A percentile compares a stretch with the other conserved stretches of the same genome.
These are phyloP conservation scores for Hirtodrosophila histrioides DNA, from an alignment of 2,888 invertebrate species.

Conservation along the genomic window DNA sequence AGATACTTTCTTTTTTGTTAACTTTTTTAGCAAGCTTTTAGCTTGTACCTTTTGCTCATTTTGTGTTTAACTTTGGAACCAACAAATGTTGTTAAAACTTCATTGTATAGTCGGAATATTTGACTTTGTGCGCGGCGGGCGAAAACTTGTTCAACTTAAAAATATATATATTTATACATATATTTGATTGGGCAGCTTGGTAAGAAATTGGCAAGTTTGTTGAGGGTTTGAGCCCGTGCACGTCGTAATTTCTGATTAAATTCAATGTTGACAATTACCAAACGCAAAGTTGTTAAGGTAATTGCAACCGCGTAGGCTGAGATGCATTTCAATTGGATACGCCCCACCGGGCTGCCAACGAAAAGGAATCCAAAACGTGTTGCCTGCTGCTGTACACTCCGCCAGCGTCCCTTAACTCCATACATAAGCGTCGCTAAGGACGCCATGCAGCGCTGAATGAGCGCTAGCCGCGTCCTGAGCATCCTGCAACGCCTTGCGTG, in stretches of 20 bases:
- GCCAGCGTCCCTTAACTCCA: no score
- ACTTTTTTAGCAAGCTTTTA: no score
- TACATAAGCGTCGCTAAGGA: constrained; percentile 36
- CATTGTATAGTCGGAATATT: constrained; percentile 13
- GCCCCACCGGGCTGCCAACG: constrained; percentile 23
- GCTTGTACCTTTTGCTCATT: no score
- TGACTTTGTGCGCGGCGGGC: constrained; percentile 4
- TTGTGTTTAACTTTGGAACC: constrained; percentile 16
- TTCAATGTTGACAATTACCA: constrained; percentile 68
- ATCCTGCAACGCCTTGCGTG: constrained; percentile 45
- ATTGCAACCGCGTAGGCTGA: constrained; percentile 67
- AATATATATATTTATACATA: constrained; percentile 18
- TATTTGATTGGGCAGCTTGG: constrained; percentile 37
- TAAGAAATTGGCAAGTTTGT: constrained; percentile 4
- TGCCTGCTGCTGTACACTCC: constrained; percentile 20
- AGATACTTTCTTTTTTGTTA: no score
- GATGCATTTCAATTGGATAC: constrained; percentile 69
- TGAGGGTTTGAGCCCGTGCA: constrained; percentile 26
- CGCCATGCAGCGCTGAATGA: constrained; percentile 61
- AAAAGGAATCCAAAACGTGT: constrained; percentile 19
- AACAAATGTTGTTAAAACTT: constrained; percentile 19
- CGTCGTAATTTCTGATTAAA: constrained; percentile 70
- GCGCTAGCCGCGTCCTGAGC: background rate
- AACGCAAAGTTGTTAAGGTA: constrained; percentile 71
- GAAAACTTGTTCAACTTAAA: constrained; percentile 13